These are phyloP conservation scores for Bergia puertoricense DNA, from an alignment of 92 coral and sea anemone species.

Conservation along the genomic window DNA sequence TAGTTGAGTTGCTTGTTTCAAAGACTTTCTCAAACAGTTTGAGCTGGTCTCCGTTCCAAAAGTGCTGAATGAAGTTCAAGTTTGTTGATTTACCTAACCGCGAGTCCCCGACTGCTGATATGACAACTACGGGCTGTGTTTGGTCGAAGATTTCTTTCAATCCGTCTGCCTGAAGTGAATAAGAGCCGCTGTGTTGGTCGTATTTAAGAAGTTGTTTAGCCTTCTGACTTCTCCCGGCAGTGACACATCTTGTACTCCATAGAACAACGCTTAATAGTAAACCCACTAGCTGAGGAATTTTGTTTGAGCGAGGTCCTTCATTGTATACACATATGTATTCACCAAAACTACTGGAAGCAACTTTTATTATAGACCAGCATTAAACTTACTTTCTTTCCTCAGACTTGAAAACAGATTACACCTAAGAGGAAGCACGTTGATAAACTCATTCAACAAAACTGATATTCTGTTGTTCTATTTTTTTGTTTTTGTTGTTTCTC, in stretches of 20 bases:
- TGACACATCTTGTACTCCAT: neutral
- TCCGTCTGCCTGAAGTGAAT: slow-evolving; percentile 32
- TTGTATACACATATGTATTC: too few species aligned
- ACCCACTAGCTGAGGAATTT: neutral
- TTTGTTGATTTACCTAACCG: slow-evolving; percentile 82
- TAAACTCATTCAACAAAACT: neutral
- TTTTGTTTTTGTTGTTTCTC: too few species aligned
- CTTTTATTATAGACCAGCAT: too few species aligned
- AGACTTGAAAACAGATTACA: too few species aligned
- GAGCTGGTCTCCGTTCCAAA: slow-evolving; percentile 22
- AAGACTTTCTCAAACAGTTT: slow-evolving; percentile 50
- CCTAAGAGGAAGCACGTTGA: too few species aligned
- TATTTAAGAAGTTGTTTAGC: slow-evolving; percentile 8
- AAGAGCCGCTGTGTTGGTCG: neutral
- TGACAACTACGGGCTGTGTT: neutral
- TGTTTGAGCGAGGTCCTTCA: neutral
- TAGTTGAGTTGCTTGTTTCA: slow-evolving; percentile 56
- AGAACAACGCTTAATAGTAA: neutral
- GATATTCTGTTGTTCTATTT: neutral
- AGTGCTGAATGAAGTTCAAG: slow-evolving; percentile 62
- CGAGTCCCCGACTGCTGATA: slow-evolving; percentile 71
- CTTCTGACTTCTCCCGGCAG: neutral
- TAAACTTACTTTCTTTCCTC: too few species aligned
- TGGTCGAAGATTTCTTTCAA: slow-evolving; percentile 7
- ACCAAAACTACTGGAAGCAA: too few species aligned